Percentiles rank a stretch among this genome's conserved stretches.
Conservation (phyloP, 2,888 invertebrate genomes). For the Amphiduros pacificus region DNA sequence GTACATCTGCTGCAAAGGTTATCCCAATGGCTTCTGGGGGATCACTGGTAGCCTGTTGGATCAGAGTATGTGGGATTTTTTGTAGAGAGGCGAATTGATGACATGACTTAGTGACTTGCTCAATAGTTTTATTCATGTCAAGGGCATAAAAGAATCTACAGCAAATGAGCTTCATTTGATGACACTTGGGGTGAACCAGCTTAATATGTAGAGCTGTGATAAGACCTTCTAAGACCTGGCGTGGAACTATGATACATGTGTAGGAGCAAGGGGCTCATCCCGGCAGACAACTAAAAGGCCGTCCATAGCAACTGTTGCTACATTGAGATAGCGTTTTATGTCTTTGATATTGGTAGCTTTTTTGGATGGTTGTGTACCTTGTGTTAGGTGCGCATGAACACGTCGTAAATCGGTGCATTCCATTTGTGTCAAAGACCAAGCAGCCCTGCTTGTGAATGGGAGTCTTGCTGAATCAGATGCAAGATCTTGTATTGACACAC, state of each 20-base stretch:
- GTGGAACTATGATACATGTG: slow-evolving; percentile 29
- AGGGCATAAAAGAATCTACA: slow-evolving; percentile 32
- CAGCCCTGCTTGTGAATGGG: not conserved
- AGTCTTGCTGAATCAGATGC: not conserved
- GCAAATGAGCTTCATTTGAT: slow-evolving; percentile 30
- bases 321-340: slow-evolving; percentile 22
- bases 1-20: slow-evolving; percentile 35
- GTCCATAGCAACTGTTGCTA: slow-evolving; percentile 27
- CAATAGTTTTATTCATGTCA: slow-evolving; percentile 25
- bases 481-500: not conserved
- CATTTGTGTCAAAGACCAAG: not conserved
- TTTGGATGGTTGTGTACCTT: not conserved
- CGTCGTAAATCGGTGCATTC: not conserved
- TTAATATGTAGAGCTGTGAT: slow-evolving; percentile 31
- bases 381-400: not conserved
- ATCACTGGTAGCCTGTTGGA: slow-evolving; percentile 27
- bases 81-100: slow-evolving; percentile 31
- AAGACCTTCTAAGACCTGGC: slow-evolving; percentile 29
- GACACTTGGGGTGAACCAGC: slow-evolving; percentile 31
- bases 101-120: slow-evolving; percentile 22
- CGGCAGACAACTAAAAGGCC: slow-evolving; percentile 19
- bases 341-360: slow-evolving; percentile 25
- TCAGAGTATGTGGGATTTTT: slow-evolving; percentile 21
- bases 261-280: slow-evolving; percentile 16
- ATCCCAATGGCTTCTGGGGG: slow-evolving; percentile 29